Evolutionary conservation across 2,888 invertebrate species (phyloP), one percentile per base, ranked within the genome.

Genomic region (Polydrusus pterygomalis): DNA sequence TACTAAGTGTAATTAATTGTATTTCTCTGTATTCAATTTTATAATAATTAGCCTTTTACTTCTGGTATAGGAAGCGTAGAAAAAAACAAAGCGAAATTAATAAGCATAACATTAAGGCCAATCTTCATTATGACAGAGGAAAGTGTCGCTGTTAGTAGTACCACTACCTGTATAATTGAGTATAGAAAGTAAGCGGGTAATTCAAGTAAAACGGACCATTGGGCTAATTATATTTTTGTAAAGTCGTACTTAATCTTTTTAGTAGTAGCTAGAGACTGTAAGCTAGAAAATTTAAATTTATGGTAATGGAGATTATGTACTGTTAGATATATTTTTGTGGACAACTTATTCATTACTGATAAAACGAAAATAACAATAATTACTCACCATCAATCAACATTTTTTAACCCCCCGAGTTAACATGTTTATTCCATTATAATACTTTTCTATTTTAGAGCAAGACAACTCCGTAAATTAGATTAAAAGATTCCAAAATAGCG

Each of bases 41-140:
- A 25, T 5, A 25, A 34, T 11, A 34, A 38, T 60, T 60, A 17
- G 38, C 58, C 58, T 60, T 60, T 60, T 60, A 60, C 58, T 60
- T 60, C 58, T 40, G 34, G 34, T 25, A 25, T 25, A 60, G 65
- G 65, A 65, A 65, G 34, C 34, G 15, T 9, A 34, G 17, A 49
- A 65, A 65, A n/a, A 47, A 65, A 47, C 49, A 34, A 34, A 65
- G 17, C 51, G 17, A 34, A 49, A 13, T 51, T 68, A 68, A 68
- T 56, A 43, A 68, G 40, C 68, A 56, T 68, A 54, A 68, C 40
- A 67, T 68, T 68, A 68, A 56, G 68, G 68, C 54, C 54, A 68
- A 56, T 68, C 56, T 54, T 68, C 68, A 49, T 68, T 34, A 54
- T 18, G 40, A 54, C 51, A 40, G 68, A 43, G 68, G 56, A 68